Percentiles rank a stretch among this genome's conserved stretches.
phyloP scores from a whole-genome alignment of 2,113 vertebrate genomes.

The Leptobrachium ailaonicum region DNA sequence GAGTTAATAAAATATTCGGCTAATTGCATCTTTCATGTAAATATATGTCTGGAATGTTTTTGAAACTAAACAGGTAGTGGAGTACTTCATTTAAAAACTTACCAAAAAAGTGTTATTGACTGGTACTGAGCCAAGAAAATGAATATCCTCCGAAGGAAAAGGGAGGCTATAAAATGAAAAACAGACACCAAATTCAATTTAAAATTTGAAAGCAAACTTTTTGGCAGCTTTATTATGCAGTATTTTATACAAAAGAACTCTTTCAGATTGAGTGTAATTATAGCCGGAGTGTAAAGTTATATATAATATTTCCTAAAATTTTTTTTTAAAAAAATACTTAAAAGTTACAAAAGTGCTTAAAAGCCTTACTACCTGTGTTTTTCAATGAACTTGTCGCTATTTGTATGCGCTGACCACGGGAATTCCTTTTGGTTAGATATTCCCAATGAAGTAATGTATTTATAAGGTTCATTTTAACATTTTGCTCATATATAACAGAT shows the following conservation, averaged over 20 bases:
- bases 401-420: constrained; percentile 10
- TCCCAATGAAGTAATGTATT: constrained; percentile 45
- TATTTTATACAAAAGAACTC: constrained; percentile 9
- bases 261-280: constrained; percentile 27
- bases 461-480: constrained; percentile 49
- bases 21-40: constrained; percentile 21
- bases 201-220: constrained; percentile 37
- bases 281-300: not conserved
- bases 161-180: constrained; percentile 45
- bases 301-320: not conserved
- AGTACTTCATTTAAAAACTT: constrained; percentile 37
- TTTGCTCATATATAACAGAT: constrained; percentile 44
- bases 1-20: constrained; percentile 17
- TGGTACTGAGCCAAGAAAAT: constrained; percentile 44
- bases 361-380: not conserved
- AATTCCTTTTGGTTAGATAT: constrained; percentile 27
- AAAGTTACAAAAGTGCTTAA: not conserved
- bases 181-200: constrained; percentile 48
- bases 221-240: constrained; percentile 28
- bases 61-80: constrained; percentile 28
- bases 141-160: constrained; percentile 45
- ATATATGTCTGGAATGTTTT: constrained; percentile 14
- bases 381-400: constrained; percentile 22
- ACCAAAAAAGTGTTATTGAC: constrained; percentile 23
- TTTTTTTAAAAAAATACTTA: not conserved